These are phyloP conservation scores for Muntiacus muntjak DNA, from an alignment of 2,113 vertebrate species.

Conservation along the genomic window DNA sequence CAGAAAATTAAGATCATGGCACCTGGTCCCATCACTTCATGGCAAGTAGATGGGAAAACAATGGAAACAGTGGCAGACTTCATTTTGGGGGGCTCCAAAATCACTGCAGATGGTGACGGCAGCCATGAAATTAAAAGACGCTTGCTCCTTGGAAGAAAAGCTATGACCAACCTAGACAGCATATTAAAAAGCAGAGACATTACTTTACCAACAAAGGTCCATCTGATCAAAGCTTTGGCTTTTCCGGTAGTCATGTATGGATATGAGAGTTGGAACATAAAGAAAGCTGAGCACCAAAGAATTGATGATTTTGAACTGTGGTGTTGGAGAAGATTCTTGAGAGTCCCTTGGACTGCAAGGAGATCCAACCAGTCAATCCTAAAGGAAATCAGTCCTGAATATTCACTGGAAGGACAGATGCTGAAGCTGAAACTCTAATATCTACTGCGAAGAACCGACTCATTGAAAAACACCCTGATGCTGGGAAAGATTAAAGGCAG, in stretches of 20 bases:
- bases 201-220: background rate
- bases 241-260: background rate
- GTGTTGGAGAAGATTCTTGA: background rate
- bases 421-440: background rate
- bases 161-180: background rate
- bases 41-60: background rate
- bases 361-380: background rate
- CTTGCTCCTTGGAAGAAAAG: background rate
- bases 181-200: background rate
- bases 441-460: accelerated
- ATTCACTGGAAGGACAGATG: background rate
- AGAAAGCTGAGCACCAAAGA: background rate
- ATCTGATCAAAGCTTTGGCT: background rate
- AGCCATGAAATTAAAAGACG: background rate
- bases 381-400: background rate
- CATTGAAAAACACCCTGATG: background rate
- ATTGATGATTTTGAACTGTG: background rate
- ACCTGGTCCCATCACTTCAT: background rate
- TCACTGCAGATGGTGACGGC: background rate
- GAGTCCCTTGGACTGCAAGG: background rate
- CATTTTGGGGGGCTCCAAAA: background rate
- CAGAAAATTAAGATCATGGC: background rate
- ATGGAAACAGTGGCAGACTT: background rate
- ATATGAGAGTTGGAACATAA: background rate
- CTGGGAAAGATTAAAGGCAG: background rate